These are phyloP conservation scores for Pluvianellus socialis DNA, from an alignment of 2,113 vertebrate genomes.

Conservation along the genomic window DNA sequence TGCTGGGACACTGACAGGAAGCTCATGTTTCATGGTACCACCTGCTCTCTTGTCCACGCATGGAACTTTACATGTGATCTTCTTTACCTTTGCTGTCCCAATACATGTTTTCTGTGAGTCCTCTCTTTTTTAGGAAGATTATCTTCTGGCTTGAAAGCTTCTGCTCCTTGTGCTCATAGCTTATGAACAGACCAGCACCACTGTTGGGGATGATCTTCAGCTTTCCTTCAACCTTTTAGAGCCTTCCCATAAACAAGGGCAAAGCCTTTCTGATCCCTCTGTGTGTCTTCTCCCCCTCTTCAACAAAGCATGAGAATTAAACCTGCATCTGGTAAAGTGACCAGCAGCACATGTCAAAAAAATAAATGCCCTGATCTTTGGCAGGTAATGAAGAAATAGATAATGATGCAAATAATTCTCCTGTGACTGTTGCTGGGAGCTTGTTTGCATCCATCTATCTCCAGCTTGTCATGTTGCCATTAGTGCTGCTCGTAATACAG, in stretches of 20 bases:
- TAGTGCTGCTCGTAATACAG: slow-evolving; percentile 41
- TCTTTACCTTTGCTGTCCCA: not conserved
- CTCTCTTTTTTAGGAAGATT: not conserved
- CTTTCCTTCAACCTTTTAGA: not conserved
- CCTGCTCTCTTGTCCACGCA: not conserved
- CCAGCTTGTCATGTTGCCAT: slow-evolving; percentile 44
- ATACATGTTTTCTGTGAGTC: not conserved
- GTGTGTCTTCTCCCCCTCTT: not conserved
- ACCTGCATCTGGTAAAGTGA: not conserved
- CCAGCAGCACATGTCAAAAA: slow-evolving; percentile 12
- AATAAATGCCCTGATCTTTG: slow-evolving; percentile 20
- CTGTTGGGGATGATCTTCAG: not conserved
- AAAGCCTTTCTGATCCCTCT: not conserved
- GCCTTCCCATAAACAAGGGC: not conserved
- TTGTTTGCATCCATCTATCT: slow-evolving; percentile 41
- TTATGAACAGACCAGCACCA: not conserved
- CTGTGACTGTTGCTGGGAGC: not conserved
- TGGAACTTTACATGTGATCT: not conserved
- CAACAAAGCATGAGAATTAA: not conserved
- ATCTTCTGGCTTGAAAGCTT: not conserved
- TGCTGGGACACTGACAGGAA: not conserved
- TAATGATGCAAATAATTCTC: slow-evolving; percentile 54
- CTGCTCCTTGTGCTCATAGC: not conserved
- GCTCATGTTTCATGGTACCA: not conserved
- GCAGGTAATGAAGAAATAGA: slow-evolving; percentile 47